Conservation (phyloP, 2,797 vertebrate genomes). For the Merluccius polli region DNA sequence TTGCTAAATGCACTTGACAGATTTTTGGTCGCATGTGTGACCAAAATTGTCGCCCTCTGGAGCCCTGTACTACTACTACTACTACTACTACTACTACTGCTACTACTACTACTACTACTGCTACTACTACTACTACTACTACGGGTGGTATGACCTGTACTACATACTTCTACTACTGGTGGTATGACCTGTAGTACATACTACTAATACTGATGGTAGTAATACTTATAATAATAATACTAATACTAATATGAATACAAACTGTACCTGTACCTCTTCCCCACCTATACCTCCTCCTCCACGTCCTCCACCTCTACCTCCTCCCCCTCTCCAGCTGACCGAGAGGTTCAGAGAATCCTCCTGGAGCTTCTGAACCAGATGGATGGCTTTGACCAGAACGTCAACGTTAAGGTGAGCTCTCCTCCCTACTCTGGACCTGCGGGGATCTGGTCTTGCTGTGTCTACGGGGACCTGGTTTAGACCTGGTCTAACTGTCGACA, state of each 20-base stretch:
- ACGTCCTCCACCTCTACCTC: background rate
- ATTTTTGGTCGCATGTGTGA: too few relatives aligned
- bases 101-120: background rate
- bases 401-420: constrained; percentile 86
- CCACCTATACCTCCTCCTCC: too few relatives aligned
- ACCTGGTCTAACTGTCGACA: background rate
- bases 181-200: background rate
- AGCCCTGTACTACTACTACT: too few relatives aligned
- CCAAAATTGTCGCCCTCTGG: too few relatives aligned
- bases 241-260: background rate
- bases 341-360: constrained; percentile 91
- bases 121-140: background rate
- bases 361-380: constrained; percentile 94
- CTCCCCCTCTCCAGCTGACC: constrained; percentile 73
- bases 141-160: background rate
- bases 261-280: background rate
- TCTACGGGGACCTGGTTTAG: constrained; percentile 11
- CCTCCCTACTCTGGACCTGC: constrained; percentile 1
- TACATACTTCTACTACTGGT: background rate
- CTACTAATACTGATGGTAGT: background rate
- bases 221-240: background rate
- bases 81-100: background rate
- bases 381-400: constrained; percentile 95
- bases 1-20: too few relatives aligned
- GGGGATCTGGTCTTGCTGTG: constrained; percentile 13